A percentile compares a stretch with the other conserved stretches of the same genome.
These are phyloP conservation scores for Seriola dumerili DNA, from an alignment of 2,113 vertebrate species.

Conservation along the genomic window DNA sequence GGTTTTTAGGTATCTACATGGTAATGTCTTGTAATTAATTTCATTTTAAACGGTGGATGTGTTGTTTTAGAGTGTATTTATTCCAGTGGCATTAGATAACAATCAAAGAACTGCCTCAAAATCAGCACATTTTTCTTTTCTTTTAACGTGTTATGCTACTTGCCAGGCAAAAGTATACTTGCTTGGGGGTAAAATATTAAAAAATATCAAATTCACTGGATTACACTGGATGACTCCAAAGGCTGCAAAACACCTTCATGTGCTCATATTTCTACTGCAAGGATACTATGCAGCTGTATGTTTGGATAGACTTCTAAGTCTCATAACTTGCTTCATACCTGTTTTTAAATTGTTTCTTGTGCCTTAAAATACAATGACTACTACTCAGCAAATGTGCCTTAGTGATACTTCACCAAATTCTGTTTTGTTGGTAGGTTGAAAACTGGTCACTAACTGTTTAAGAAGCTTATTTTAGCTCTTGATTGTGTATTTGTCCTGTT, in stretches of 20 bases:
- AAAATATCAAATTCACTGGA: background rate
- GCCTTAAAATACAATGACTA: constrained; percentile 41
- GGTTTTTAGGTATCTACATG: background rate
- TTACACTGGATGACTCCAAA: background rate
- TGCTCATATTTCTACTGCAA: background rate
- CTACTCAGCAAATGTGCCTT: constrained; percentile 41
- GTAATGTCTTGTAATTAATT: background rate
- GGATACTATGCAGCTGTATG: constrained; percentile 2
- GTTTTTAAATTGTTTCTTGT: background rate
- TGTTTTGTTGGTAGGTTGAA: background rate
- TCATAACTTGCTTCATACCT: background rate
- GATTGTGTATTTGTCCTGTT: constrained; percentile 24
- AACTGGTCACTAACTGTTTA: background rate
- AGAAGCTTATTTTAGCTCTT: background rate
- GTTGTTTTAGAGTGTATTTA: constrained; percentile 10
- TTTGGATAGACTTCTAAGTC: background rate
- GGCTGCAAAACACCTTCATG: background rate
- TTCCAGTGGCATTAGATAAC: background rate
- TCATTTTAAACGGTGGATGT: constrained; percentile 24
- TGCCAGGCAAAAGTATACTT: background rate
- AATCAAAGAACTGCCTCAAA: constrained; percentile 16
- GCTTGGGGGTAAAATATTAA: background rate
- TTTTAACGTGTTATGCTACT: background rate
- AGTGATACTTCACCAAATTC: background rate
- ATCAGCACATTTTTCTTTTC: constrained; percentile 7